Percentiles rank a stretch among this genome's conserved stretches.
Conservation (phyloP, 2,113 vertebrate genomes). For the Peromyscus californicus region DNA sequence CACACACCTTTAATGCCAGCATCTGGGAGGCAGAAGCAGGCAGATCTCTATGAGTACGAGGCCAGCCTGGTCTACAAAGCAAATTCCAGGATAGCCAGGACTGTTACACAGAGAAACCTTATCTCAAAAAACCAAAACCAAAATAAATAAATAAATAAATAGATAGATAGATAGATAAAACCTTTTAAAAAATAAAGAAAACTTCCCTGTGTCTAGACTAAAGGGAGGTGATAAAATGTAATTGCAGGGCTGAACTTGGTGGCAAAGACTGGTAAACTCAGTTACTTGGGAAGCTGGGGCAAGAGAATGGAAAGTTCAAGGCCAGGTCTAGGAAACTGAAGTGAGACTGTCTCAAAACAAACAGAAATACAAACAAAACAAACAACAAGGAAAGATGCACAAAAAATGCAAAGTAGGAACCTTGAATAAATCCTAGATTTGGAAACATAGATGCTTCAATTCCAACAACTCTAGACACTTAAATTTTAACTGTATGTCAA, state of each 20-base stretch:
- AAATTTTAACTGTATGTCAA: not conserved
- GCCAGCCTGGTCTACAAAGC: too few relatives aligned
- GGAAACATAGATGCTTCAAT: not conserved
- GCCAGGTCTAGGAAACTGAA: not conserved
- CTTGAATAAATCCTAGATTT: not conserved
- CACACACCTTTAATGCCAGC: too few relatives aligned
- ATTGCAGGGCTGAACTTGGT: not conserved
- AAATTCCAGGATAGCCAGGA: too few relatives aligned
- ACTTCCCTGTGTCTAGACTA: not conserved
- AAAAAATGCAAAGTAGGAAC: not conserved
- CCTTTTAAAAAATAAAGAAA: not conserved
- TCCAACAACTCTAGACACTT: not conserved
- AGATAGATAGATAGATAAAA: too few relatives aligned
- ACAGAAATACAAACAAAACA: not conserved
- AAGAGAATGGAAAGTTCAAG: not conserved
- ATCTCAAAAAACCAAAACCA: too few relatives aligned
- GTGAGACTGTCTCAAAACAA: not conserved
- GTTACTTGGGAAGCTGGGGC: not conserved
- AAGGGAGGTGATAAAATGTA: not conserved
- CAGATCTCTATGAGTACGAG: too few relatives aligned
- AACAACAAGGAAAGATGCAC: not conserved
- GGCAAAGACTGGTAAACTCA: not conserved
- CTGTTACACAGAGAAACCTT: too few relatives aligned
- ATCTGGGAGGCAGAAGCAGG: too few relatives aligned
- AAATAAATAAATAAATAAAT: too few relatives aligned